Evolutionary conservation across 2,797 vertebrate species (phyloP), one percentile per base, ranked within the genome.

Genomic region (Malurus leucopterus): DNA sequence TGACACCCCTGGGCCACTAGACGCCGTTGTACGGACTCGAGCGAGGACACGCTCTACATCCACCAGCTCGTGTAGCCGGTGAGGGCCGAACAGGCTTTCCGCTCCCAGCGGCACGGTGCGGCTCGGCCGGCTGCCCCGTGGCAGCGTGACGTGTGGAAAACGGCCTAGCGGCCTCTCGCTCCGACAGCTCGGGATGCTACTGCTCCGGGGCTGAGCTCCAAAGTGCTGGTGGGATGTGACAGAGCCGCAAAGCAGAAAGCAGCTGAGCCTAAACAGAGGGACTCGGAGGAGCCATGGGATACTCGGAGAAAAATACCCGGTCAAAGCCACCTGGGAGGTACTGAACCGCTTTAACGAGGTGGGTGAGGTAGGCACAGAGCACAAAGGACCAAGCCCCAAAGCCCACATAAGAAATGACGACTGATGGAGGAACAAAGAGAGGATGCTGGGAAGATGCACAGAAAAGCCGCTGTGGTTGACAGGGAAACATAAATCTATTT

Each of bases 21-120:
- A 46, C 3, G 4, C n/a, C n/a, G 6, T 3, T 2, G 1, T 47
- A 46, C 21, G 12, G 47, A 78, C 71, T 38, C 12, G 4, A 58
- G 26, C 0, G 0, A 36, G 88, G 81, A 74, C 54, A 47, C 0
- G 1, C 18, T 62, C 58, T 55, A 24, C 54, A 29, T 64, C 47
- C 34, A 16, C 50, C 38, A 34, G 58, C n/a, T 51, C 4, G 1
- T 1, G 9, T 10, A 38, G 47, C 63, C 30, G 44, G 41, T 21
- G 72, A 61, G 55, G n/a, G 24, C 34, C 38, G 89, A 69, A 59
- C 61, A 34, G 64, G 61, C 63, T 63, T 24, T 29, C 57, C 0
- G 0, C 30, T 84, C 43, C 34, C 23, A 2, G 44, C 8, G 49
- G 77, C 71, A 69, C n/a, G 16, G 46, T 0, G 0, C 4, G 14